These are phyloP conservation scores for Aphidius ervi DNA, from an alignment of 1,140 invertebrate genomes.

Conservation along the genomic window DNA sequence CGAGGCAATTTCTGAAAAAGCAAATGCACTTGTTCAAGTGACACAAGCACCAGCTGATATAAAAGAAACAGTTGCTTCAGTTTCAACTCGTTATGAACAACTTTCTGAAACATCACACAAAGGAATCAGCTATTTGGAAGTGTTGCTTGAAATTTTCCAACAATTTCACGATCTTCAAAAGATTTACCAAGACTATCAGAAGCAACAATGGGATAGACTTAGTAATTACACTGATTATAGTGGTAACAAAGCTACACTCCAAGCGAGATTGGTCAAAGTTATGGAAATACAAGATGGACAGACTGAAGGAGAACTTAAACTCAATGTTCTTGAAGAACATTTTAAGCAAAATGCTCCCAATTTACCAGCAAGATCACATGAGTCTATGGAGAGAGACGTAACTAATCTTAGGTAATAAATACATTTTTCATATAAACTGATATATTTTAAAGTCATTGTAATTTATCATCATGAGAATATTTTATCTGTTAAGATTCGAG, in stretches of 20 bases:
- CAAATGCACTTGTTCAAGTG: conserved; percentile 62
- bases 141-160: conserved; percentile 71
- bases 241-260: conserved; percentile 73
- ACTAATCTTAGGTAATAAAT: conserved; percentile 61
- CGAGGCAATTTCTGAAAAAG: conserved; percentile 85
- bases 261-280: conserved; percentile 70
- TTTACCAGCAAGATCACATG: conserved; percentile 71
- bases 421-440: not conserved
- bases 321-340: conserved; percentile 67
- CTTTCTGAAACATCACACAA: conserved; percentile 59
- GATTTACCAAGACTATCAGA: conserved; percentile 80
- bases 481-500: conserved; percentile 57
- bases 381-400: conserved; percentile 76
- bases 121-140: conserved; percentile 68
- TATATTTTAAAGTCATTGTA: not conserved
- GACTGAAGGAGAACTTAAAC: conserved; percentile 67
- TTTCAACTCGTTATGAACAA: conserved; percentile 73
- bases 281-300: conserved; percentile 73
- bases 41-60: conserved; percentile 64
- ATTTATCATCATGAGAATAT: not conserved
- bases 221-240: conserved; percentile 73
- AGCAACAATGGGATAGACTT: conserved; percentile 80
- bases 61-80: conserved; percentile 63
- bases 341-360: conserved; percentile 62
- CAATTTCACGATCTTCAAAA: conserved; percentile 83